Percentiles rank a stretch among this genome's conserved stretches.
These are phyloP conservation scores for Phyllostomus hastatus DNA, from an alignment of 2,113 vertebrate genomes.

Conservation along the genomic window DNA sequence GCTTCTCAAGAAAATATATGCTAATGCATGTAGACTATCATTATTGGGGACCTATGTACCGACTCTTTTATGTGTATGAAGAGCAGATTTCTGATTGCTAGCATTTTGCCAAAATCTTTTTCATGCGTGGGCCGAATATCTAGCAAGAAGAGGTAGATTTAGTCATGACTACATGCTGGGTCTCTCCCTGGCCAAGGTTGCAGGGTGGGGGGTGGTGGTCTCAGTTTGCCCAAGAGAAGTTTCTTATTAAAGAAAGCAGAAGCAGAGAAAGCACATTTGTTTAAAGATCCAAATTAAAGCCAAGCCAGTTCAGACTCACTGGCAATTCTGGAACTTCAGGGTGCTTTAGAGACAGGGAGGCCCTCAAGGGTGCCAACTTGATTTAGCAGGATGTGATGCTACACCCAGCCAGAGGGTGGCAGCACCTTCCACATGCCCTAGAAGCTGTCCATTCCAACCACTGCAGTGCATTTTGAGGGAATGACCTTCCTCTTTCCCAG, in stretches of 20 bases:
- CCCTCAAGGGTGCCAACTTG: too few species aligned
- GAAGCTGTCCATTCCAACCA: background rate
- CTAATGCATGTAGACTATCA: slow-evolving; percentile 75
- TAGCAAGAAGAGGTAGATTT: slow-evolving; percentile 30
- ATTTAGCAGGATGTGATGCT: background rate
- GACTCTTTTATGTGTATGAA: slow-evolving; percentile 58
- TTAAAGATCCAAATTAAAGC: background rate
- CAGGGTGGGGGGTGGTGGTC: background rate
- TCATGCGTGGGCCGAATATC: slow-evolving; percentile 39
- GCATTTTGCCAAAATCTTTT: slow-evolving; percentile 70
- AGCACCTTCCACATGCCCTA: background rate
- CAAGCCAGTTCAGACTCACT: background rate
- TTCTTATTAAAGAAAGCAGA: background rate
- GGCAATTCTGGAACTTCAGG: background rate
- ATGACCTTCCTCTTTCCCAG: background rate
- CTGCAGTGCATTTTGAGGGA: background rate
- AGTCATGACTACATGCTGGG: background rate
- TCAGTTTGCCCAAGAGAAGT: background rate
- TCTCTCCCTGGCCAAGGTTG: background rate
- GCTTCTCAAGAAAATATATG: slow-evolving; percentile 78
- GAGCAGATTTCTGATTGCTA: slow-evolving; percentile 64
- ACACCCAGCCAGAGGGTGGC: slow-evolving; percentile 34
- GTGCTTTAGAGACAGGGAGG: background rate
- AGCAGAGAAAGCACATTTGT: background rate
- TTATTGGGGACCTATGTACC: slow-evolving; percentile 71